phyloP scores from a whole-genome alignment of 2,888 invertebrate genomes.

The Clistopyga incitator region DNA sequence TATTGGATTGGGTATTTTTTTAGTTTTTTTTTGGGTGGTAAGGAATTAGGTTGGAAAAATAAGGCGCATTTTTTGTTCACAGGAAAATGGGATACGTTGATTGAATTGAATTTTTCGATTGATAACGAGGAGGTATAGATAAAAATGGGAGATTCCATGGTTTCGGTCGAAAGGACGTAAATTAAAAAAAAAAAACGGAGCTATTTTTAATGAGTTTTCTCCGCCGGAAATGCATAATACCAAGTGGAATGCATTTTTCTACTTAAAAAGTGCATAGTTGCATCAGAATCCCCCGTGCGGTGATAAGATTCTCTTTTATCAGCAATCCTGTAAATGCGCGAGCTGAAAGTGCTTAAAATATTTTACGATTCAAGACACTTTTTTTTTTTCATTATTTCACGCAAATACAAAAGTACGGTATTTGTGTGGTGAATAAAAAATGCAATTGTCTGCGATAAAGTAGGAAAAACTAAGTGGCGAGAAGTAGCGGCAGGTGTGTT shows the following conservation, averaged over 20 bases:
- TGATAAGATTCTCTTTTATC: conserved; percentile 52
- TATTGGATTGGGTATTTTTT: background rate
- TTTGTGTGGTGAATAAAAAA: background rate
- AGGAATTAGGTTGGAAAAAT: too few relatives aligned
- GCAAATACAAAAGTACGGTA: background rate
- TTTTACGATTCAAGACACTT: background rate
- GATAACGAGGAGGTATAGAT: background rate
- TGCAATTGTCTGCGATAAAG: background rate
- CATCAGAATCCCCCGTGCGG: conserved; percentile 10
- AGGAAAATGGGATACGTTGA: too few relatives aligned
- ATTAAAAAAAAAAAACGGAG: too few relatives aligned
- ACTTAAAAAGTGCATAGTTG: conserved; percentile 21
- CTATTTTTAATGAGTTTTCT: background rate
- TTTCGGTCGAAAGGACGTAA: too few relatives aligned
- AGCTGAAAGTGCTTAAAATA: background rate
- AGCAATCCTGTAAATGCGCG: conserved; percentile 19
- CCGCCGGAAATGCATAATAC: background rate
- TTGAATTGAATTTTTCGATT: too few relatives aligned
- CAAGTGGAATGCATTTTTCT: background rate
- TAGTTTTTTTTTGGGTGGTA: too few relatives aligned
- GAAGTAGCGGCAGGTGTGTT: background rate
- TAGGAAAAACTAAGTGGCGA: background rate
- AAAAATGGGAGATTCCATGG: background rate
- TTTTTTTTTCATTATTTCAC: background rate
- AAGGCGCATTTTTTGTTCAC: too few relatives aligned